Evolutionary conservation across 2,888 invertebrate species (phyloP).

Genomic region (Heteromurus nitidus): DNA sequence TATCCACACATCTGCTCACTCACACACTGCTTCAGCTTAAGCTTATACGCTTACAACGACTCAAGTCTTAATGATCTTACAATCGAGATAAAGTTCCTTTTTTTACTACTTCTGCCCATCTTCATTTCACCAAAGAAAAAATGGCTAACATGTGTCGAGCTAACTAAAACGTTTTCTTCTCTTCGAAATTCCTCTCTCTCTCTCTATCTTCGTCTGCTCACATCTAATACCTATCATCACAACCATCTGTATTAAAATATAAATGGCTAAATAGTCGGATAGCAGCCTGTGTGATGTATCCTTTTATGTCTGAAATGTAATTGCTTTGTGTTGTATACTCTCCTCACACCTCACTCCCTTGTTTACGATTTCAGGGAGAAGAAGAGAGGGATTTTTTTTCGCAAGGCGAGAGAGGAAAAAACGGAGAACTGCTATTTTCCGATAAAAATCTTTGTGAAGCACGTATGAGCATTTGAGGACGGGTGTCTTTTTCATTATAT

Average conservation of each 20-base stretch:
- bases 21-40: not conserved
- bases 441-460: not conserved
- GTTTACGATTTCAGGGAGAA: not conserved
- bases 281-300: too few relatives aligned
- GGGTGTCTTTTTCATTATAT: not conserved
- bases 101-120: not conserved
- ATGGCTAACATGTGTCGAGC: not conserved
- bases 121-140: not conserved
- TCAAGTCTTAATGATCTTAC: conserved; percentile 35
- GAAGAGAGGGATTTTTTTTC: too few relatives aligned
- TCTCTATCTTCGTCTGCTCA: not conserved
- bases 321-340: not conserved
- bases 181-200: not conserved
- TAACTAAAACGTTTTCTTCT: not conserved
- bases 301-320: too few relatives aligned
- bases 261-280: not conserved
- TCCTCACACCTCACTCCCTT: too few relatives aligned
- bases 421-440: not conserved
- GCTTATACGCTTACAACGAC: not conserved
- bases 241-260: too few relatives aligned
- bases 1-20: not conserved
- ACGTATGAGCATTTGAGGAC: not conserved
- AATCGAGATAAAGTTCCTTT: not conserved
- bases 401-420: conserved; percentile 12
- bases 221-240: conserved; percentile 3